These are phyloP conservation scores for Idris sp. DNA, from an alignment of 1,140 invertebrate genomes.

Conservation along the genomic window DNA sequence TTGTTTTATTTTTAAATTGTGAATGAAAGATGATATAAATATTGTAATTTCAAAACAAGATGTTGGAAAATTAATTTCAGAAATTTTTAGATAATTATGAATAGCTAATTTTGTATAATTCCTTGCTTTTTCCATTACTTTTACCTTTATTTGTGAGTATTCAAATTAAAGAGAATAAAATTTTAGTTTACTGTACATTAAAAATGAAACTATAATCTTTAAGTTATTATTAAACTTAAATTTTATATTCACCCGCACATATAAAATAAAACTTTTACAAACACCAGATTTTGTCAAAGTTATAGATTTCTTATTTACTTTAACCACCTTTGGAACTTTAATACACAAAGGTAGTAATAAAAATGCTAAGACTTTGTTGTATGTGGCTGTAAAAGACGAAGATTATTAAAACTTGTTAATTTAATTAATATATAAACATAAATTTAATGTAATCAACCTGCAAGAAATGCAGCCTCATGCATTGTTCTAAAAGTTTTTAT, in stretches of 20 bases:
- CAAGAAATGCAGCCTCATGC: not conserved
- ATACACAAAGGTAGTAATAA: constrained; percentile 22
- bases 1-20: too few species aligned
- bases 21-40: too few species aligned
- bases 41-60: too few species aligned
- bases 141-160: too few species aligned
- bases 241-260: constrained; percentile 6
- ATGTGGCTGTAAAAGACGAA: constrained; percentile 4
- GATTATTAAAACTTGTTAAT: constrained; percentile 1
- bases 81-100: too few species aligned
- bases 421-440: not conserved
- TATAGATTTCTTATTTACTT: not conserved
- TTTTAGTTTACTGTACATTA: not conserved
- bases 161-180: not conserved
- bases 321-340: constrained; percentile 15
- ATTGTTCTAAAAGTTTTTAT: constrained; percentile 2
- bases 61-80: too few species aligned
- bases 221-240: not conserved
- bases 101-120: too few species aligned
- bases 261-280: constrained; percentile 13
- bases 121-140: too few species aligned
- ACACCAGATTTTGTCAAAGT: constrained; percentile 2
- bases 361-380: constrained; percentile 5
- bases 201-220: not conserved
- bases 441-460: constrained; percentile 1